A percentile compares a stretch with the other conserved stretches of the same genome.
Conservation (phyloP, 2,888 invertebrate species). For the Hylaea fasciaria region DNA sequence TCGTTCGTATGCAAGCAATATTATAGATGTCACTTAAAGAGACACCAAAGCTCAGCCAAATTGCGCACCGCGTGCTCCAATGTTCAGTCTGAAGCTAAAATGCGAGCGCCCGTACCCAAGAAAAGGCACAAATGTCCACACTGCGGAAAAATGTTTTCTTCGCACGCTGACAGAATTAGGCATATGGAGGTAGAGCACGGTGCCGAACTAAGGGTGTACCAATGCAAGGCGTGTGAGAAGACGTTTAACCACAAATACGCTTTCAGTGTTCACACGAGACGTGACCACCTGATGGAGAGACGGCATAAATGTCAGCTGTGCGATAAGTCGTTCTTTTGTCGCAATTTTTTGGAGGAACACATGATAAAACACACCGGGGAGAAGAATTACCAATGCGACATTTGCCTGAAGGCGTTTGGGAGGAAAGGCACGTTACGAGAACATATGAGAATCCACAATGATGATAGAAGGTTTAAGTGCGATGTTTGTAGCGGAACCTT, state of each 20-base stretch:
- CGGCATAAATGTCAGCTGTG: conserved; percentile 69
- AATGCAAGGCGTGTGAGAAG: conserved; percentile 59
- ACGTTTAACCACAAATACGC: conserved; percentile 46
- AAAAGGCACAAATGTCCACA: conserved; percentile 37
- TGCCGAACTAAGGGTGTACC: conserved; percentile 41
- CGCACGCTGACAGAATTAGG: conserved; percentile 49
- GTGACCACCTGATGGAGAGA: conserved; percentile 65
- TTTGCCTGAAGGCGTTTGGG: conserved; percentile 59
- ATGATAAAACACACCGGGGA: conserved; percentile 63
- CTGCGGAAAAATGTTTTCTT: conserved; percentile 46
- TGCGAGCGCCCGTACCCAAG: background rate
- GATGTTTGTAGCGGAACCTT: conserved; percentile 46
- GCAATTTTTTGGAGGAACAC: conserved; percentile 40
- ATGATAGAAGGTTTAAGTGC: conserved; percentile 50
- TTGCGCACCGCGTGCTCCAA: background rate
- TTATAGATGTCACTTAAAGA: conserved; percentile 6
- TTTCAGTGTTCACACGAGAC: conserved; percentile 53
- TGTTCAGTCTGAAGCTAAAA: too few relatives aligned
- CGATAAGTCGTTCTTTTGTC: conserved; percentile 60
- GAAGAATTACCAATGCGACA: conserved; percentile 61
- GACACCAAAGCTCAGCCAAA: too few relatives aligned
- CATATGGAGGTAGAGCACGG: conserved; percentile 60
- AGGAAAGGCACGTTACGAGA: conserved; percentile 40
- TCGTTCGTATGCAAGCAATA: conserved; percentile 63
- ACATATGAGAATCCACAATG: conserved; percentile 54